Evolutionary conservation across 2,797 vertebrate species (phyloP).

Genomic region (Pseudochromis fuscus): DNA sequence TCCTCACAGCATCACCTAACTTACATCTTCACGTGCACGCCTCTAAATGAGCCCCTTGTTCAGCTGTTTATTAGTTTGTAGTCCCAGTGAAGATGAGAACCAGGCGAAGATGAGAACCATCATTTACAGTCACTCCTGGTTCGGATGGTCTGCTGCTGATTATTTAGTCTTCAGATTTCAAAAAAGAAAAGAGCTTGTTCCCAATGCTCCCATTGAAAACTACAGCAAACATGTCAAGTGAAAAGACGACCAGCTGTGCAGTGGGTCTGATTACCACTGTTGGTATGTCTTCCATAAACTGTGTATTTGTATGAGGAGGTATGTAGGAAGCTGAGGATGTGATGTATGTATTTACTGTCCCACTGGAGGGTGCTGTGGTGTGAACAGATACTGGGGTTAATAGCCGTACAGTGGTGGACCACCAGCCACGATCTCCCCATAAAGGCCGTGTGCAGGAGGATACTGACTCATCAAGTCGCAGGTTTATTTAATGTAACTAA

Average conservation of each 20-base stretch:
- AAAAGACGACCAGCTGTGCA: constrained; percentile 53
- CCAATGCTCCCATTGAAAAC: constrained; percentile 28
- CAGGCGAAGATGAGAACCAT: constrained; percentile 50
- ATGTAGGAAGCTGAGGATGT: constrained; percentile 37
- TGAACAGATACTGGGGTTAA: constrained; percentile 47
- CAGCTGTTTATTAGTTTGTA: constrained; percentile 41
- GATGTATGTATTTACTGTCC: constrained; percentile 58
- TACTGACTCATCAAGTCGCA: constrained; percentile 55
- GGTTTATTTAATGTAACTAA: constrained; percentile 65
- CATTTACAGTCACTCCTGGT: constrained; percentile 59
- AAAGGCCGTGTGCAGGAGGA: constrained; percentile 50
- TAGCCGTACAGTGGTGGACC: constrained; percentile 53
- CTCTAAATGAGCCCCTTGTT: constrained; percentile 55
- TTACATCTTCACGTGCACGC: too few relatives aligned
- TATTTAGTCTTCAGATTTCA: constrained; percentile 54
- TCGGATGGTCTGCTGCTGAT: constrained; percentile 35
- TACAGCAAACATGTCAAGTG: constrained; percentile 17
- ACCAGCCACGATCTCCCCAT: constrained; percentile 62
- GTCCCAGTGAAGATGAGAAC: constrained; percentile 40
- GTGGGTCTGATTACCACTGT: constrained; percentile 37
- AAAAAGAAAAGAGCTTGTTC: constrained; percentile 22
- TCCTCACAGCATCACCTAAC: too few relatives aligned
- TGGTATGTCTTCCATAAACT: constrained; percentile 53
- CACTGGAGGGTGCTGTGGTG: constrained; percentile 60
- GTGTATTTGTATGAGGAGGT: constrained; percentile 57